Evolutionary conservation across 2,113 vertebrate species (phyloP).

Genomic region (Eublepharis macularius): DNA sequence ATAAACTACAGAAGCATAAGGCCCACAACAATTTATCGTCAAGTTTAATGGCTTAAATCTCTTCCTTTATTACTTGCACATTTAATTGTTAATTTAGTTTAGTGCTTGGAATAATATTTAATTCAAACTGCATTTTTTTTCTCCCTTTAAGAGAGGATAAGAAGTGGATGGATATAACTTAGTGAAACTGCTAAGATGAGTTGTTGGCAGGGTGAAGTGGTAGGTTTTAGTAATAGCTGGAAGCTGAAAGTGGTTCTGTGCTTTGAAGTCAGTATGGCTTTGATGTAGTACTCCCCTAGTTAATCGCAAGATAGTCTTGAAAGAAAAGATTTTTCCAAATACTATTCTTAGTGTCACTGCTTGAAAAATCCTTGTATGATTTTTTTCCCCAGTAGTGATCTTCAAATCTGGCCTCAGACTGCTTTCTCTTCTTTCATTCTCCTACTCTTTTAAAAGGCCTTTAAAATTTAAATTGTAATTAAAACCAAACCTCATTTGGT

Average conservation of each 20-base stretch:
- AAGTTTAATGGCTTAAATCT: constrained; percentile 6
- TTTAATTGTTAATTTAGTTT: constrained; percentile 33
- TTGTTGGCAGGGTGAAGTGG: constrained; percentile 61
- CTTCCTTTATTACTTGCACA: constrained; percentile 16
- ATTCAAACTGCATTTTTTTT: constrained; percentile 38
- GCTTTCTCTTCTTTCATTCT: constrained; percentile 9
- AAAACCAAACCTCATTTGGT: not conserved
- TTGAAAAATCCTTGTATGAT: constrained; percentile 63
- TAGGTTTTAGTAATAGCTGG: constrained; percentile 73
- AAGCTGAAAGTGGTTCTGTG: constrained; percentile 69
- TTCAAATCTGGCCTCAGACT: constrained; percentile 44
- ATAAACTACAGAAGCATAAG: constrained; percentile 24
- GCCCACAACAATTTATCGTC: constrained; percentile 43
- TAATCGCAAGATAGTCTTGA: constrained; percentile 71
- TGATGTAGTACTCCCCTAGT: constrained; percentile 76
- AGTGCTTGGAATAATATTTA: constrained; percentile 46
- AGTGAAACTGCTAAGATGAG: constrained; percentile 61
- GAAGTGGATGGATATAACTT: constrained; percentile 61
- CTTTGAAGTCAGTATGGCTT: constrained; percentile 81
- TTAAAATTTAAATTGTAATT: constrained; percentile 55
- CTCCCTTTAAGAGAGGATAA: constrained; percentile 8
- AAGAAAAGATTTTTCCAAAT: constrained; percentile 72
- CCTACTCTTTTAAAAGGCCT: constrained; percentile 35
- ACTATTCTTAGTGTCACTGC: constrained; percentile 61
- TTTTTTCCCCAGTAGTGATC: constrained; percentile 33